Evolutionary conservation across 2,888 invertebrate genomes (phyloP), one percentile per base, ranked within the genome.

Genomic region (Drosophila testacea): DNA sequence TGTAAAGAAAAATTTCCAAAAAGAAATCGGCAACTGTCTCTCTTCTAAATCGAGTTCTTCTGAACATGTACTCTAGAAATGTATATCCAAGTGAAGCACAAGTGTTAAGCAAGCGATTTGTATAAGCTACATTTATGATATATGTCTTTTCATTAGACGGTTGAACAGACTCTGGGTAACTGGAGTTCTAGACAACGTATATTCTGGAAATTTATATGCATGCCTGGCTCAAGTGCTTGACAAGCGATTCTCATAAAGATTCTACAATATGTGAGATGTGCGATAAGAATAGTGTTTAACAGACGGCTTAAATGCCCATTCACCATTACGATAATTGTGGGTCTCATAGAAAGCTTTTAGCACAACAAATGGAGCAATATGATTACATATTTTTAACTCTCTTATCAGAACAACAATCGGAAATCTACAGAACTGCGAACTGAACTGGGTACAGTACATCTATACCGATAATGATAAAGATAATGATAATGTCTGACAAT

Each of bases 401-500:
- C 63, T 72, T 72, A 72, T 72, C 72, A 44, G 32, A 13, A 39
- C 44, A 39, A 30, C 52, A 56, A 56, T 55, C 56, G 42, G 27
- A 48, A 62, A 62, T 68, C 48, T 55, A 54, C 30, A 68, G 36
- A 77, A 72, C 56, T 68, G 39, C 46, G 59, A 47, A 63, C 56
- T 63, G 41, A 47, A 63, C 56, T 63, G 41, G 36, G 67, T 67
- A 59, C 13, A 61, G 44, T 56, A 32, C 30, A 46, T 41, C 30
- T 22, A 9, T n/a, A 10, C 7, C 6, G 7, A 32, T 6, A 62
- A 28, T 61, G 65, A 70, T 76, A 70, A 34, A 22, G 59, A 32
- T 6, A 62, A 28, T 61, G 65, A 70, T 76, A 70, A 28, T 28
- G 59, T 52, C 56, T 48, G 44, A 28, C 39, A 36, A 38, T 22